Evolutionary conservation across 2,113 vertebrate species (phyloP).

Genomic region (Cochlearius cochlearius): DNA sequence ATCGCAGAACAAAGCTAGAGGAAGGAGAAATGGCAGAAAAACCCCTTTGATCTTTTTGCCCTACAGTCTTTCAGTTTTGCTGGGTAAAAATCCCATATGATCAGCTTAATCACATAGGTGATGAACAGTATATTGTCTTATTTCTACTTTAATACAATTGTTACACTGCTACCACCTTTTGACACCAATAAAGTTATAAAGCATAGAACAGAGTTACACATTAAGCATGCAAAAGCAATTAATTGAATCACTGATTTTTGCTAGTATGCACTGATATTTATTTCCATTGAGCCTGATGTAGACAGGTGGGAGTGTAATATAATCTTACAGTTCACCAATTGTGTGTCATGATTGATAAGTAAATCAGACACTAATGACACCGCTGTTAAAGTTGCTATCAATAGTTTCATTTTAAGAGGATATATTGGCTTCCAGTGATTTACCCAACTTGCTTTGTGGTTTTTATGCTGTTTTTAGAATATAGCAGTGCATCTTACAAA

Average conservation of each 20-base stretch:
- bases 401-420: not conserved
- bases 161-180: not conserved
- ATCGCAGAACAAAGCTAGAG: constrained; percentile 91
- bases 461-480: not conserved
- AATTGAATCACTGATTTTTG: not conserved
- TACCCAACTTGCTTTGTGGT: not conserved
- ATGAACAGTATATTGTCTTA: not conserved
- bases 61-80: not conserved
- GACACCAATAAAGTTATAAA: not conserved
- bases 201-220: not conserved
- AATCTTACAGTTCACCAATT: not conserved
- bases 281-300: not conserved
- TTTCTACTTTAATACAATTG: not conserved
- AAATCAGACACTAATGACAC: not conserved
- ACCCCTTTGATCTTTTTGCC: not conserved
- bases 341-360: not conserved
- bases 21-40: not conserved
- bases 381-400: not conserved
- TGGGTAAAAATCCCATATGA: not conserved
- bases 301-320: not conserved
- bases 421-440: not conserved
- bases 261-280: not conserved
- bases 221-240: not conserved
- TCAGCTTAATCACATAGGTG: not conserved
- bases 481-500: not conserved